Percentiles rank a stretch among this genome's conserved stretches.
These are phyloP conservation scores for Chironomus tepperi DNA, from an alignment of 1,140 invertebrate species.

Conservation along the genomic window DNA sequence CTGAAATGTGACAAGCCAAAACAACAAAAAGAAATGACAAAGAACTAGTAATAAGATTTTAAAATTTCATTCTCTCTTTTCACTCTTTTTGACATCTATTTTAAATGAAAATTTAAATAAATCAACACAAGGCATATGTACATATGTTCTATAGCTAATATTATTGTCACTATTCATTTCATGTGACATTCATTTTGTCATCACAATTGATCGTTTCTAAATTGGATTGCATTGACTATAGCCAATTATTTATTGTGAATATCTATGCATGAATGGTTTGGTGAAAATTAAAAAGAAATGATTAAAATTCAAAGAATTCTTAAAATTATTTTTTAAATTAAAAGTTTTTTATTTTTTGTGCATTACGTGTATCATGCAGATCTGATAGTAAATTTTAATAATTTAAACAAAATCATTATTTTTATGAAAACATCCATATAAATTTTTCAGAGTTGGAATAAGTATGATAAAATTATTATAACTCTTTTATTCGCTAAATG, in stretches of 20 bases:
- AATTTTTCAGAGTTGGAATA: no score
- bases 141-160: neutral
- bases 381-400: no score
- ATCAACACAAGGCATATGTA: conserved; percentile 17
- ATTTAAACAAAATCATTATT: no score
- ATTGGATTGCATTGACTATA: neutral
- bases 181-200: conserved; percentile 6
- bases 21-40: neutral
- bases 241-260: neutral
- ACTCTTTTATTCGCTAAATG: no score
- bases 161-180: conserved; percentile 8
- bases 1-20: neutral
- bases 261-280: neutral
- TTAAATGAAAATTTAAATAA: conserved; percentile 5
- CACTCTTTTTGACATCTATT: neutral
- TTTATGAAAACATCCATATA: no score
- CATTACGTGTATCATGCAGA: no score
- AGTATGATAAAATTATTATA: no score
- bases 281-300: neutral
- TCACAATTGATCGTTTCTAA: conserved; percentile 8
- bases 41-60: neutral
- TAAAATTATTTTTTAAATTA: neutral
- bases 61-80: neutral
- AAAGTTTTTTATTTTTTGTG: no score
- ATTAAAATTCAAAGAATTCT: neutral